Evolutionary conservation across 1,140 invertebrate genomes (phyloP), one percentile per base, ranked within the genome.

Genomic region (Drosophila serrata): DNA sequence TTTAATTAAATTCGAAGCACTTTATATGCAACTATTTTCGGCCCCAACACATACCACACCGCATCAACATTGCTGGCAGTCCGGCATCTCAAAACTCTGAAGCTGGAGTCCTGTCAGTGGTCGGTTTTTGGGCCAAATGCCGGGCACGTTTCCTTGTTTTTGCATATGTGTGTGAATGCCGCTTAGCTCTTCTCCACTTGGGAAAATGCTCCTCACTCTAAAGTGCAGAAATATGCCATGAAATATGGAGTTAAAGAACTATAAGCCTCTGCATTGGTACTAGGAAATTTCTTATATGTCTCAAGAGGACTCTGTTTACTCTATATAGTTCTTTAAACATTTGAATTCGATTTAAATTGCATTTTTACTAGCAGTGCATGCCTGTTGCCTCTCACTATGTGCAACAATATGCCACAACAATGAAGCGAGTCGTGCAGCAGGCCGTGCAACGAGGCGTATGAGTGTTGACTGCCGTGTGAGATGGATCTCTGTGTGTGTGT

Each of bases 341-440:
- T 56, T 56, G 1, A 24, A 12, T 4, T 9, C 1, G 3, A 4
- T 45, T 24, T 46, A 5, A 4, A 2, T 15, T 6, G 0, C 9
- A 24, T 24, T 56, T 59, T 62, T 40, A 24, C 12, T 60, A 5
- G 6, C 37, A 39, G 56, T 59, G 42, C 37, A 48, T 45, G 51
- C 53, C 46, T 78, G 82, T 68, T 70, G 64, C 33, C 64, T 72
- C 63, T 65, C 53, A 75, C 59, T 72, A 90, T 90, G 72, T 75
- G 84, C 82, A 84, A 90, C 84, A 88, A 84, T 81, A 82, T 88
- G 84, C 63, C 84, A 82, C 79, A 87, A 84, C 84, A 87, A 87
- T 88, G 76, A 72, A 69, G 53, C 81, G 65, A 88, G 58, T 85
- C 85, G 84, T 88, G 82, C 84, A 78, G 84, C 80, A 70, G 82